Evolutionary conservation across 37 sponge, comb jelly and placozoan species (phyloP), one percentile per base, ranked within the genome.

Genomic region (Eunapius fragilis): DNA sequence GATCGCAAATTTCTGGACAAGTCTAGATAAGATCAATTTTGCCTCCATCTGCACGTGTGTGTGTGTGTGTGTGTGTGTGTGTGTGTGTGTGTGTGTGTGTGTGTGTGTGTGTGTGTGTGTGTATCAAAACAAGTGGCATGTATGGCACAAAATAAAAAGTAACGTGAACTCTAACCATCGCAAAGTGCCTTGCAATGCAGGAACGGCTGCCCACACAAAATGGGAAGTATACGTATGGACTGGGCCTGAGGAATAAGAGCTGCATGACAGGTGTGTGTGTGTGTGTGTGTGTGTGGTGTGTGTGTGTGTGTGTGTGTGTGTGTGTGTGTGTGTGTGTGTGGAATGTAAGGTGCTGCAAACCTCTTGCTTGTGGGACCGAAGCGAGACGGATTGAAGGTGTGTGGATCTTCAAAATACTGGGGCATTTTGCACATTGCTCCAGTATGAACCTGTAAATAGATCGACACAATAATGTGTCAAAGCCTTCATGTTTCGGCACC

Each of bases 11-110:
- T 48, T 72, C 74, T 83, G 83, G 27, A 83, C 23, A 30, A 83
- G 74, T 4, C 83, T 34, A 35, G 83, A 48, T 49, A 83, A 7
- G 13, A 71, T 28, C 58, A 83, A 28, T 58, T 83, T 83, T 73
- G 74, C 37, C 74, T 83, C 73, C 38, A 83, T 83, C 82, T 81
- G 35, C 7, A n/a, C n/a, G n/a, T n/a, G n/a, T n/a, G n/a, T n/a
- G n/a, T n/a, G n/a, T n/a, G n/a, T n/a, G n/a, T n/a, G n/a, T n/a
- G n/a, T n/a, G n/a, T n/a, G n/a, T n/a, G n/a, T n/a, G n/a, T n/a
- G n/a, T n/a, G n/a, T n/a, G n/a, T n/a, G n/a, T n/a, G n/a, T n/a
- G n/a, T n/a, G n/a, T n/a, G n/a, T n/a, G n/a, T n/a, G n/a, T n/a
- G n/a, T n/a, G n/a, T n/a, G n/a, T n/a, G n/a, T n/a, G n/a, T n/a